Percentiles rank a stretch among this genome's conserved stretches.
These are phyloP conservation scores for Cheirogaleus major DNA, from an alignment of 2,797 vertebrate genomes.

Conservation along the genomic window DNA sequence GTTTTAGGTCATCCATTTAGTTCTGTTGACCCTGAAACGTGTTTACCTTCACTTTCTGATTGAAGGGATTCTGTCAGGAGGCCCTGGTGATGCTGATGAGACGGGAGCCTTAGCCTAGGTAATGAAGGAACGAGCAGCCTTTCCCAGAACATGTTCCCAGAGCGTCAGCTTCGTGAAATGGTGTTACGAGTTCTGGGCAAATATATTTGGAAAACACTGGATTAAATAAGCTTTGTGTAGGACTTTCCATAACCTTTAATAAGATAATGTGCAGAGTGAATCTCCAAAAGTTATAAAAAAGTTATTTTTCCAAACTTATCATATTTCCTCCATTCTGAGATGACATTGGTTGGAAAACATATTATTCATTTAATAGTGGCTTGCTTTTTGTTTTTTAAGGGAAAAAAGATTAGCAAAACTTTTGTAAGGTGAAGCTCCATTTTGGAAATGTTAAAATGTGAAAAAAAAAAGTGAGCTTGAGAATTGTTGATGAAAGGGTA, in stretches of 20 bases:
- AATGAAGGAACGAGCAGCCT: background rate
- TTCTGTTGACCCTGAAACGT: background rate
- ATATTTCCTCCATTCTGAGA: background rate
- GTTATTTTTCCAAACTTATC: background rate
- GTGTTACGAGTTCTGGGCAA: background rate
- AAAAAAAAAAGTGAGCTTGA: constrained; percentile 13
- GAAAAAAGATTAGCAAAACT: background rate
- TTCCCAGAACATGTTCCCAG: background rate
- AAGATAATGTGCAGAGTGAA: background rate
- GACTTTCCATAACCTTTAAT: background rate
- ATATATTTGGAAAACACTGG: background rate
- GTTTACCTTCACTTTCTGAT: constrained; percentile 39
- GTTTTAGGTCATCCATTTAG: constrained; percentile 49
- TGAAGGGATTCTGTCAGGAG: background rate
- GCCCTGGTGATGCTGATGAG: background rate
- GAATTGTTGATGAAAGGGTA: background rate
- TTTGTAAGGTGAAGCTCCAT: background rate
- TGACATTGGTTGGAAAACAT: background rate
- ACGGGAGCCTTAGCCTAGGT: background rate
- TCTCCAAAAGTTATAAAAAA: background rate
- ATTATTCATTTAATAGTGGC: background rate
- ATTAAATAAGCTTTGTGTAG: background rate
- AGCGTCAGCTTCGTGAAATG: background rate
- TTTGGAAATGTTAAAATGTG: constrained; percentile 46
- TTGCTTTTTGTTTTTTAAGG: background rate